Base-by-base conservation (phyloP, 1,140 invertebrate genomes). In the Drosophila bifasciata region DNA sequence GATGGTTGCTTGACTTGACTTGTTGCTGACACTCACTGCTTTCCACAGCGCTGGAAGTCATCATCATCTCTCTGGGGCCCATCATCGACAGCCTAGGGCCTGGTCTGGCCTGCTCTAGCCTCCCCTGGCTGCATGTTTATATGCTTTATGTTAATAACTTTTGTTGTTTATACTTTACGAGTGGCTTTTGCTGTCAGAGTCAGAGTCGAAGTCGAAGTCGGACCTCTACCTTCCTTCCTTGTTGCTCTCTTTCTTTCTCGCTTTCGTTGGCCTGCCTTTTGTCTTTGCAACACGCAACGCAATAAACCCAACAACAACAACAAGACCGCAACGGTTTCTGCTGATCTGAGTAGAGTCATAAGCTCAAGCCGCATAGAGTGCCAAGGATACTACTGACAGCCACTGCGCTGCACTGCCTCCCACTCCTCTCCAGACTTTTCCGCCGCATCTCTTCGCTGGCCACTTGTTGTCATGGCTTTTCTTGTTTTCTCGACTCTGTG, bases 121-220 rank as follows among this genome's bases (percentile, higher is more conserved):
- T 53, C 17, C 16, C 40, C 55, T 50, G 74, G 39, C 50, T 75
- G 78, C 78, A 69, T 81, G 83, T 84, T 85, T 76, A 79, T 85
- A 3, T 0, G 72, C 71, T 81, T 36, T 86, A 86, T 86, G 83
- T 70, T 88, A 88, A 88, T 88, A 76, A 88, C 70, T 88, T 88
- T 71, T 68, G 50, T 72, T 81, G 69, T 75, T 85, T 81, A 77
- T 86, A 77, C 69, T 86, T 86, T 71, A 48, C 58, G 75, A 71
- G 57, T 51, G 52, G 64, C 40, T 66, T 45, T 64, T 70, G 52
- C 44, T 70, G 13, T 68, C 43, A 36, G 44, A 39, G 9, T 60
- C 62, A 49, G 52, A 43, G n/a, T n/a, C n/a, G n/a, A n/a, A n/a
- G n/a, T n/a, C n/a, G n/a, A n/a, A n/a, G n/a, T n/a, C n/a, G n/a